Conservation (phyloP, 2,888 invertebrate genomes). For the Crepidodera aurea region DNA sequence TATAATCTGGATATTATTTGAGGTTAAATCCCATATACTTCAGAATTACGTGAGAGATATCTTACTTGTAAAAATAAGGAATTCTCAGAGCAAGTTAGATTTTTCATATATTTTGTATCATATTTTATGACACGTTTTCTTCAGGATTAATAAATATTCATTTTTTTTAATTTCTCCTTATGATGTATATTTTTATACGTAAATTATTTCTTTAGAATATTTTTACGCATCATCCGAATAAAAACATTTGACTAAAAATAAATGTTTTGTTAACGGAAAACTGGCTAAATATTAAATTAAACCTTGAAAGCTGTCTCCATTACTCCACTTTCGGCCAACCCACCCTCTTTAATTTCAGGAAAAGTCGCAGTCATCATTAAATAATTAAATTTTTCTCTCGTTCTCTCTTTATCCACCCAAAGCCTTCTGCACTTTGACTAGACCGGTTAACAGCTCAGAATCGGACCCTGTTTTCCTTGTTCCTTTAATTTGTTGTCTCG, state of each 20-base stretch:
- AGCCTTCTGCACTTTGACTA: conserved; percentile 13
- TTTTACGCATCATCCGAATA: too few relatives aligned
- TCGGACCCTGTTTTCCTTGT: conserved; percentile 27
- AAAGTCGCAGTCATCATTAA: conserved; percentile 29
- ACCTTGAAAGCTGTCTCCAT: conserved; percentile 11
- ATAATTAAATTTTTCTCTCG: conserved; percentile 31
- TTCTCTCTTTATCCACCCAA: not conserved
- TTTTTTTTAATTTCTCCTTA: too few relatives aligned
- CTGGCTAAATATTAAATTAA: conserved; percentile 22
- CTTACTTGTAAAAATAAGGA: too few relatives aligned
- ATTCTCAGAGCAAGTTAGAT: too few relatives aligned
- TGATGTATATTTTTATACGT: too few relatives aligned
- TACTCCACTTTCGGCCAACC: conserved; percentile 7
- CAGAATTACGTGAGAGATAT: too few relatives aligned
- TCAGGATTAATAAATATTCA: too few relatives aligned
- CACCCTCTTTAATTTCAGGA: conserved; percentile 9
- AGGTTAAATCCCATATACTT: too few relatives aligned
- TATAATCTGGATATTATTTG: too few relatives aligned
- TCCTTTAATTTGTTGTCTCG: conserved; percentile 40
- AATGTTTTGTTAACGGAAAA: conserved; percentile 1
- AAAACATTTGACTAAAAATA: not conserved
- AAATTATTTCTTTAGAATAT: too few relatives aligned
- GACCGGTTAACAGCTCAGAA: conserved; percentile 18
- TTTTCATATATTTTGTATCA: too few relatives aligned
- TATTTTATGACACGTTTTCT: too few relatives aligned